Evolutionary conservation across 2,113 vertebrate genomes (phyloP), one percentile per base, ranked within the genome.

Genomic region (Hemichromis elongatus): DNA sequence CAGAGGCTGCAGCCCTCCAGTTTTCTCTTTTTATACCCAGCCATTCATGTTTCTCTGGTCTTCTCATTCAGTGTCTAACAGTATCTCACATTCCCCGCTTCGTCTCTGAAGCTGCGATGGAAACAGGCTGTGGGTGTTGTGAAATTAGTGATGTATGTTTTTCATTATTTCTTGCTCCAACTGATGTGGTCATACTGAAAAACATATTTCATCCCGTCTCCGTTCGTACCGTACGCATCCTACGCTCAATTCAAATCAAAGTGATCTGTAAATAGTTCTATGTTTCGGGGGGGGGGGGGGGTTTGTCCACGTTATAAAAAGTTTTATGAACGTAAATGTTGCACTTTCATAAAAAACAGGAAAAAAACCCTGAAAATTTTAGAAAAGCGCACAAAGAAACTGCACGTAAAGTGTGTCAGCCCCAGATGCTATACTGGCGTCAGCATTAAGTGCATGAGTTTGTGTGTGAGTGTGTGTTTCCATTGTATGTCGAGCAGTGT

Each of bases 1-100:
- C 84, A 21, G 87, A 90, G 79, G 89, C 87, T 91, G 57, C 85
- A 83, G 77, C 90, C 77, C 86, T 94, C 90, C 88, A 55, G 90
- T 89, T 79, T 75, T 55, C 42, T 40, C 13, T 81, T 77, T 84
- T 56, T 33, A 61, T 73, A 82, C n/a, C 33, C 30, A 7, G 79
- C 63, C 88, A 89, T 89, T 90, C 77, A 85, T 68, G 35, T 63
- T 86, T 90, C 78, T 86, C 73, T 5, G n/a, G 77, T 50, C 81
- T 73, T 61, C 78, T 88, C 86, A 82, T 63, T 82, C 47, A 52
- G 4, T 33, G 4, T 81, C 42, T 82, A 11, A 53, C 1, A 37
- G 33, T 28, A 18, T 83, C 45, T 81, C 54, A 26, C 24, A 30
- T 81, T 68, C 19, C 14, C 57, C 9, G 2, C 5, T 59, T 28